phyloP scores from a whole-genome alignment of 2,797 vertebrate species.

The Leptoclinus maculatus region DNA sequence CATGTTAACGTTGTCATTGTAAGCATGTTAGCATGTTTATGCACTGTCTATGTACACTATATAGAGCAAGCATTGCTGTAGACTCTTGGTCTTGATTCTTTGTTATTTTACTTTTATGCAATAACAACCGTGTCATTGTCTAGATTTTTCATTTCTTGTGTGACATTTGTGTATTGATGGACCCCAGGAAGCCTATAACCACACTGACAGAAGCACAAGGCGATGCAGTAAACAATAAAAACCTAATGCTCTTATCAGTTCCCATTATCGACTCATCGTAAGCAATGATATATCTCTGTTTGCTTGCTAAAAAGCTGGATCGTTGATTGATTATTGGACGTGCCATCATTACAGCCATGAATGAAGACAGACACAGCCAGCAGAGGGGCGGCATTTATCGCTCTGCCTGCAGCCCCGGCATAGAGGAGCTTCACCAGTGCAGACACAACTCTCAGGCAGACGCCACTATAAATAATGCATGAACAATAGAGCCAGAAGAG shows the following conservation, averaged over 20 bases:
- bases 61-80: neutral
- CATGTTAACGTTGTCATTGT: neutral
- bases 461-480: conserved; percentile 84
- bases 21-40: no score
- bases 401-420: conserved; percentile 54
- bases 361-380: conserved; percentile 48
- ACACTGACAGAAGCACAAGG: neutral
- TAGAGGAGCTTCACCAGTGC: conserved; percentile 63
- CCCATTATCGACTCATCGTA: neutral
- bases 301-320: conserved; percentile 40
- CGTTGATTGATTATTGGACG: conserved; percentile 37
- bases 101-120: neutral
- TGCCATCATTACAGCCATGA: conserved; percentile 33
- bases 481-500: conserved; percentile 76
- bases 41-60: no score
- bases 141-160: neutral
- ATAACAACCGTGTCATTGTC: neutral
- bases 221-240: neutral
- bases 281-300: conserved; percentile 14
- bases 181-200: neutral
- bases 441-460: conserved; percentile 78
- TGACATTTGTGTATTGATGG: neutral
- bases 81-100: neutral
- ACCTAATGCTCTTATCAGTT: neutral
- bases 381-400: conserved; percentile 57